Base-by-base conservation (phyloP, 1,140 invertebrate genomes). In the Drosophila pallidifrons region DNA sequence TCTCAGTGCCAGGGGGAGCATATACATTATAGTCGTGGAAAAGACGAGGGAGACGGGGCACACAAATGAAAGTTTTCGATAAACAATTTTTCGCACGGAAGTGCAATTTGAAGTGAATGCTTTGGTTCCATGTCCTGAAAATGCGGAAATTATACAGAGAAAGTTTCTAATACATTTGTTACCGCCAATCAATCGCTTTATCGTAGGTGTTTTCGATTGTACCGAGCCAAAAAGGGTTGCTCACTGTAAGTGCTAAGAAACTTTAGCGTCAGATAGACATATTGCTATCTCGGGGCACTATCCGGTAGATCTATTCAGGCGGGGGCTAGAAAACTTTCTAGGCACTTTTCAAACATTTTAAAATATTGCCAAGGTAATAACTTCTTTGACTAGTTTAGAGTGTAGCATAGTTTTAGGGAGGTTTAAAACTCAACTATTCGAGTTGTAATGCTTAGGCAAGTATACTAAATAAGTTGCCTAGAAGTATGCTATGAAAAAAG, bases 81-180 rank as follows among this genome's bases (percentile, higher is more conserved):
- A 89, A 89, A 85, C 86, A 85, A 89, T 89, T 89, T 89, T 90
- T 89, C 85, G 85, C 85, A 89, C 85, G 85, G 85, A 89, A 89
- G 85, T 89, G 86, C 85, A 89, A 90, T 89, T 89, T 89, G 69
- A 89, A 79, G 77, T 88, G 83, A 82, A 86, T 86, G 67, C 74
- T 79, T 68, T 60, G 61, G 51, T 63, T 60, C 55, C 54, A 69
- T 59, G 71, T 59, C 51, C 51, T 77, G 64, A 75, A 79, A 85
- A 89, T 89, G 86, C 85, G 85, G 85, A 89, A 89, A 89, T 89
- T 89, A 89, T 89, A 79, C 81, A 79, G 60, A 76, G 69, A 77
- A 89, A 88, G 77, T 88, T 88, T 83, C 77, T 83, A 83, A 88
- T 88, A 88, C 85, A 88, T 88, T 88, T 88, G 83, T 88, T 83